Evolutionary conservation across 2,113 vertebrate genomes (phyloP), one percentile per base, ranked within the genome.

Genomic region (Pipa parva): DNA sequence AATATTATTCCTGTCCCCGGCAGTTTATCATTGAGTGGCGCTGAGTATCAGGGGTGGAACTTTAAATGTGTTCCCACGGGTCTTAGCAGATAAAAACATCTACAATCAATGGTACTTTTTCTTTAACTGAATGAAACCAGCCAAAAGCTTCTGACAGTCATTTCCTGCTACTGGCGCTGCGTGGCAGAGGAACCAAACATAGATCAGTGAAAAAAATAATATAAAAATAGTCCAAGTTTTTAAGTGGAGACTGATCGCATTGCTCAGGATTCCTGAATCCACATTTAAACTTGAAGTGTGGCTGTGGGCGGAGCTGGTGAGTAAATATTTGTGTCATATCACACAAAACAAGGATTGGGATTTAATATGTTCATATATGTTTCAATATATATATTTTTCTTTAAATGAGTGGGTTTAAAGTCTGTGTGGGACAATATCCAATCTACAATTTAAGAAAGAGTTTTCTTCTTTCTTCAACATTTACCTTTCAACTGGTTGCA

Each of bases 141-240:
- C 64, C 64, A 68, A 36, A 59, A 68, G 58, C 39, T 24, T 50
- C 46, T 59, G 56, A 37, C 6, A 27, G 26, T 51, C 56, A 68
- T 68, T 68, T 68, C 65, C 65, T 68, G 65, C 65, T 68, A 68
- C 65, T 59, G 65, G 46, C 59, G 56, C 65, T 68, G 65, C 65
- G 65, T 68, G 65, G 65, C 65, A 68, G 65, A 33, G 28, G 39
- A 39, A 51, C 56, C 56, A 68, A 68, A 59, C 28, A 59, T 50
- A 68, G 55, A 68, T 37, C 55, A 50, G 24, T n/a, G 18, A 24
- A 27, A 39, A 58, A 59, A 59, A 55, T 17, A 36, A 48, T 5
- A 24, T 42, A 25, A 10, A 59, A 68, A 51, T 45, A 31, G 3
- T 25, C 36, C 49, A n/a, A 1, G n/a, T 28, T 37, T 22, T 37